Percentiles rank a stretch among this genome's conserved stretches.
These are phyloP conservation scores for Caracal caracal DNA, from an alignment of 2,113 vertebrate genomes.

Conservation along the genomic window DNA sequence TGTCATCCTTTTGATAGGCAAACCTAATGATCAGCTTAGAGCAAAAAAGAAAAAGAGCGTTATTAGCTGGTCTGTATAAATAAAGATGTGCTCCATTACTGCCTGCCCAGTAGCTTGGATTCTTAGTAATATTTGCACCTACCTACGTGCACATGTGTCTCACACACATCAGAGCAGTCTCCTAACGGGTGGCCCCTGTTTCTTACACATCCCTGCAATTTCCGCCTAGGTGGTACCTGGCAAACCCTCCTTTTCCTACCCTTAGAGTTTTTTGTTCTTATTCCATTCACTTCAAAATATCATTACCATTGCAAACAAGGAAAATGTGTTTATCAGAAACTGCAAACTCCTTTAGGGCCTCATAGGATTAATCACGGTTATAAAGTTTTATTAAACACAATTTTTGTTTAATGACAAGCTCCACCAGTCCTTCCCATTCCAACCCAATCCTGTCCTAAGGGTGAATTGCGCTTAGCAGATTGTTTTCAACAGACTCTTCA, in stretches of 20 bases:
- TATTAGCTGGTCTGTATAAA: constrained; percentile 74
- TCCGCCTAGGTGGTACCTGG: constrained; percentile 86
- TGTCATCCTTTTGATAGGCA: constrained; percentile 67
- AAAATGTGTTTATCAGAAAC: constrained; percentile 93
- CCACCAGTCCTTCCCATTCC: constrained; percentile 92
- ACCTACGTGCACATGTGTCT: background rate
- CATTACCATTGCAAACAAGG: constrained; percentile 93
- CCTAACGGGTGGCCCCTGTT: constrained; percentile 81
- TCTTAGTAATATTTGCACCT: background rate
- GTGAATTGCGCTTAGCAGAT: constrained; percentile 91
- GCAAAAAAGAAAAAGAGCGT: constrained; percentile 42
- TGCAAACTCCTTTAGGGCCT: constrained; percentile 93
- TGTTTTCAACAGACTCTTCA: constrained; percentile 93
- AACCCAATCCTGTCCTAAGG: constrained; percentile 92
- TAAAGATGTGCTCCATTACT: constrained; percentile 56
- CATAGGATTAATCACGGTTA: constrained; percentile 95
- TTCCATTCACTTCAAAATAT: constrained; percentile 91
- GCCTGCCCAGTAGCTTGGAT: constrained; percentile 15
- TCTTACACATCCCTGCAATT: constrained; percentile 79
- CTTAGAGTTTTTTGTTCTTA: constrained; percentile 86
- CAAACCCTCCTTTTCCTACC: constrained; percentile 80
- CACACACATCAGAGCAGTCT: constrained; percentile 65
- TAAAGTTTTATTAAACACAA: constrained; percentile 96
- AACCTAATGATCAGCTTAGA: constrained; percentile 67
- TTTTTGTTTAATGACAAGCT: constrained; percentile 96